A percentile compares a stretch with the other conserved stretches of the same genome.
Conservation (phyloP, 1,140 invertebrate genomes). For the Halictus rubicundus region DNA sequence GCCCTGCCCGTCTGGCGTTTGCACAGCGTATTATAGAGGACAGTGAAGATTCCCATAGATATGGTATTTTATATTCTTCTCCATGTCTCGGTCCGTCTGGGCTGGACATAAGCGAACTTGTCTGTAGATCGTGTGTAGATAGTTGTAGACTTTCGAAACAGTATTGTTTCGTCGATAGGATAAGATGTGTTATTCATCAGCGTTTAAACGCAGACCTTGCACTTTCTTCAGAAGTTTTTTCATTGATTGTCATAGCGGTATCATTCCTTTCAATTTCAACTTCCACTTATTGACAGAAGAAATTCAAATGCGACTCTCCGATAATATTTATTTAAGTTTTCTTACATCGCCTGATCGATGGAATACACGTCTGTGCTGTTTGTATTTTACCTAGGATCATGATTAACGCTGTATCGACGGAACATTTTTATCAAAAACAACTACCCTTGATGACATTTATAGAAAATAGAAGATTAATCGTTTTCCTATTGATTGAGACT, state of each 20-base stretch:
- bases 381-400: no score
- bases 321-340: neutral
- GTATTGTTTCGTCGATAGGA: conserved; percentile 59
- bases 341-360: neutral
- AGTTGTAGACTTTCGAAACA: conserved; percentile 52
- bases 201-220: conserved; percentile 33
- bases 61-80: conserved; percentile 59
- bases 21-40: neutral
- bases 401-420: no score
- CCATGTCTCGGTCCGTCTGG: conserved; percentile 30
- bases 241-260: conserved; percentile 3
- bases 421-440: no score
- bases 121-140: conserved; percentile 1
- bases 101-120: neutral
- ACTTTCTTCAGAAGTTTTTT: conserved; percentile 20
- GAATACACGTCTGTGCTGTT: no score
- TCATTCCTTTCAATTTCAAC: conserved; percentile 27
- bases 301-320: neutral
- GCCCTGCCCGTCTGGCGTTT: conserved; percentile 2
- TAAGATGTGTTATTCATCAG: conserved; percentile 62
- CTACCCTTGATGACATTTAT: no score
- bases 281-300: conserved; percentile 26
- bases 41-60: conserved; percentile 31
- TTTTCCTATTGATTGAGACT: no score
- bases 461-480: no score